Percentiles rank a stretch among this genome's conserved stretches.
phyloP scores from a whole-genome alignment of 2,888 invertebrate species.

The Schizaphis graminum region DNA sequence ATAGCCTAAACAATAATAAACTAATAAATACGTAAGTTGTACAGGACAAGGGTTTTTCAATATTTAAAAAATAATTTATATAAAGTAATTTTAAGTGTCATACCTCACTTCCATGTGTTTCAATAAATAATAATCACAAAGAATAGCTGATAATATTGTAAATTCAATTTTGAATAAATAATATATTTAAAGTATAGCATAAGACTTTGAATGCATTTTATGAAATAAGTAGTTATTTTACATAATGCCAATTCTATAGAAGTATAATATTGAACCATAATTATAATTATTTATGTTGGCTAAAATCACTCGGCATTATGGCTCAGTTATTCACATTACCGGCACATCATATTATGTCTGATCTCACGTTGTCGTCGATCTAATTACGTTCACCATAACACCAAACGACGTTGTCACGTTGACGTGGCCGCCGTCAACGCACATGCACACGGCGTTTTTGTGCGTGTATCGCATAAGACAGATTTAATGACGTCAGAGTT shows the following conservation, averaged over 20 bases:
- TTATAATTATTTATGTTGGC: neutral
- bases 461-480: neutral
- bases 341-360: neutral
- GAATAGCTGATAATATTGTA: neutral
- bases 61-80: neutral
- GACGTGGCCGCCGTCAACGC: too few species aligned
- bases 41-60: neutral
- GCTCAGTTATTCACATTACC: neutral
- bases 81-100: neutral
- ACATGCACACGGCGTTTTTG: neutral
- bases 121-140: neutral
- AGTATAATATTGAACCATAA: neutral
- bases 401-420: neutral
- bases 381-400: neutral
- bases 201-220: neutral
- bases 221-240: neutral
- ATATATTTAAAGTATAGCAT: neutral
- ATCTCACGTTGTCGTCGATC: neutral
- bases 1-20: neutral
- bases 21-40: neutral
- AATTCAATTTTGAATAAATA: neutral
- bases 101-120: neutral
- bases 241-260: neutral
- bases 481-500: slow-evolving; percentile 16
- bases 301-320: neutral